phyloP scores from a whole-genome alignment of 2,113 vertebrate genomes.

The Colistium nudipinnis region DNA sequence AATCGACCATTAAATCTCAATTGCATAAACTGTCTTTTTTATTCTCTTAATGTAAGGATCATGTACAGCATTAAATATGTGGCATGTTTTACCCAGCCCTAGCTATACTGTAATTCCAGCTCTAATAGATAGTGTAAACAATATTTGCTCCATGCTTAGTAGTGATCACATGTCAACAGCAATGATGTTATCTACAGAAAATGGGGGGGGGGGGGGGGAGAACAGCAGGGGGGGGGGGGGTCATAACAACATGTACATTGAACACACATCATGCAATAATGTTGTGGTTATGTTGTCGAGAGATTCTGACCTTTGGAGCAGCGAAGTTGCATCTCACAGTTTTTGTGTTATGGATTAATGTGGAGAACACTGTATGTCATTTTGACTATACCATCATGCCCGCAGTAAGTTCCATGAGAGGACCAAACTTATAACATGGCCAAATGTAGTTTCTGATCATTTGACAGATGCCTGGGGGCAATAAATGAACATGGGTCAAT shows the following conservation, averaged over 20 bases:
- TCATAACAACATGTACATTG: constrained; percentile 85
- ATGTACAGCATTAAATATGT: not conserved
- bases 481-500: not conserved
- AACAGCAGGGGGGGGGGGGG: constrained; percentile 49
- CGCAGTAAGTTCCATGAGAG: constrained; percentile 11
- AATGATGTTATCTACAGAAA: constrained; percentile 38
- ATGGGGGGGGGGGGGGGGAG: constrained; percentile 48
- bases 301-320: not conserved
- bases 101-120: constrained; percentile 9
- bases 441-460: not conserved
- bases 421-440: constrained; percentile 31
- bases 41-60: not conserved
- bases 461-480: constrained; percentile 3
- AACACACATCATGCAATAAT: constrained; percentile 92
- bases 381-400: not conserved
- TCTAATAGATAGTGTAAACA: not conserved
- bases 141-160: too few species aligned
- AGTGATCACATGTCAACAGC: constrained; percentile 12
- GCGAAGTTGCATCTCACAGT: not conserved
- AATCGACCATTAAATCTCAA: not conserved
- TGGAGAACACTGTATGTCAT: not conserved
- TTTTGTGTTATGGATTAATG: not conserved
- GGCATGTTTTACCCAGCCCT: constrained; percentile 22
- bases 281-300: constrained; percentile 85
- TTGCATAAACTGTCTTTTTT: not conserved